Base-by-base conservation (phyloP, 2,888 invertebrate species). In the Tenthredo distinguenda region DNA sequence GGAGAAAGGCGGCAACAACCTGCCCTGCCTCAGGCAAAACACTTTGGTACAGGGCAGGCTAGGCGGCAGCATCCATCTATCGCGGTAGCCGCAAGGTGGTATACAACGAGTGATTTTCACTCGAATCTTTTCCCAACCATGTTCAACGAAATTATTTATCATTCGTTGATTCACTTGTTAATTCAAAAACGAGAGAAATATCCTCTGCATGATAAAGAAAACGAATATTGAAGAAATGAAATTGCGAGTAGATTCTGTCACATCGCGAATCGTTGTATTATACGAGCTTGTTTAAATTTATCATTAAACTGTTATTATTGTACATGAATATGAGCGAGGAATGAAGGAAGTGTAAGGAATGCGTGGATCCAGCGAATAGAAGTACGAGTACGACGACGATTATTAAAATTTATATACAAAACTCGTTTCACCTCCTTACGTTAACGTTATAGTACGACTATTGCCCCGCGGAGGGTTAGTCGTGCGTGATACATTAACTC, bases 11-110 rank as follows among this genome's bases (percentile, higher is more conserved):
- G 83, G 87, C 89, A 88, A 87, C 90, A 91, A 91, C 91, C 91
- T 91, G 91, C 90, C 91, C 90, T 89, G 91, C 91, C 90, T 87
- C 88, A 87, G 90, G 91, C 91, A 85, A 88, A 83, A 83, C 71
- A 71, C 83, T 71, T 71, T 50, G 65, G 50, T 50, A n/a, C 68
- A 58, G 21, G 43, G 47, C 71, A 47, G 47, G 47, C 47, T 47
- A 47, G 47, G 15, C 47, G 47, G 47, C 47, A 71, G 81, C 81
- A 83, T 83, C 83, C 55, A 71, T 83, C 82, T 77, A 37, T 37
- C 68, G 83, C 83, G 34, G 83, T 83, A 83, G 83, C 83, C 68
- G 68, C n/a, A 83, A 83, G 68, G 83, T 83, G n/a, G 79, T 72
- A 5, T 81, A 34, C n/a, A 58, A 12, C 58, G 58, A 77, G 81